Evolutionary conservation across 2,888 invertebrate genomes (phyloP), one percentile per base, ranked within the genome.

Genomic region (Caenorhabditis sp.): DNA sequence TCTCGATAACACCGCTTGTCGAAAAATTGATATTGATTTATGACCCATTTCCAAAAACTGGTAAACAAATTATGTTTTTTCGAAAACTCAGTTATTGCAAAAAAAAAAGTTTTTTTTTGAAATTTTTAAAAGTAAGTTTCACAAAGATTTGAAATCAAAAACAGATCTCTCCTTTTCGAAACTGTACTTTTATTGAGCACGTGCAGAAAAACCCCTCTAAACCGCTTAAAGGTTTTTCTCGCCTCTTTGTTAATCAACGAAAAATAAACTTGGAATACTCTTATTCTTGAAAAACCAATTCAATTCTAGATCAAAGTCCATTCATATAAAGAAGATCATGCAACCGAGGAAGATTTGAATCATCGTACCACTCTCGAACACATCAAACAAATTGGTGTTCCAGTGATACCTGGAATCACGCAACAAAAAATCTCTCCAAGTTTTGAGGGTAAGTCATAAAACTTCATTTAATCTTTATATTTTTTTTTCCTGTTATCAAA

Each of bases 321-420:
- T 31, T 79, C 78, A 1, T 79, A 79, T 53, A 66, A 74, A 23
- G 78, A 79, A 51, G 78, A 79, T 54, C 73, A 51, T 19, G 59
- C 67, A 23, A 61, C 66, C 27, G 57, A 70, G n/a, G 72, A 72
- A 55, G 64, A 66, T n/a, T 58, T 63, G 12, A 50, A 63, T 26
- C n/a, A 6, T 17, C 57, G 43, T 14, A 62, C 72, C 19, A 62
- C 69, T 10, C 70, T 69, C 26, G 66, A 73, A 50, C 79, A 77
- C 61, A 77, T 79, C 58, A 69, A 70, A 43, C 72, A 76, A n/a
- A 76, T 79, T 24, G 79, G 79, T 49, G 77, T 79, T 4, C 77
- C 79, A n/a, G 79, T 79, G 1, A 66, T 79, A 2, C 79, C 79
- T 3, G 71, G 71, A 54, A 71, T 79, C n/a, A 70, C 58, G 10